Base-by-base conservation (phyloP, 2,888 invertebrate species). In the Abscondita cerata region DNA sequence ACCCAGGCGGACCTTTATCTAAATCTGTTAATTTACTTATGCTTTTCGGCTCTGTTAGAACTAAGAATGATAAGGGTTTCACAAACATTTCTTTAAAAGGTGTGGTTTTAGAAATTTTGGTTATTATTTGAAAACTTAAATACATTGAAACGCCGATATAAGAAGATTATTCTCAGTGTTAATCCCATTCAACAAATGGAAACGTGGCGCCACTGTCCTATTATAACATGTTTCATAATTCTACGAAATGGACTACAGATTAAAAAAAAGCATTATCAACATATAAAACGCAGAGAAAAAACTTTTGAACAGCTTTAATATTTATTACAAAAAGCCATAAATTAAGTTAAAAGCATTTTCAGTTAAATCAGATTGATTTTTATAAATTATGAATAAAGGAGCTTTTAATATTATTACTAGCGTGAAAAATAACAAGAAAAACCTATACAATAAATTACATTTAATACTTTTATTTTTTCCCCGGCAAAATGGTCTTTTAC, bases 381-480 rank as follows among this genome's bases (percentile, higher is more conserved):
- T 19, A 59, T 59, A 54, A 57, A 62, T 62, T 62, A 62, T 62
- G 41, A 50, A 62, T 57, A 57, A 54, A 59, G 53, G 44, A 34
- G 62, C 62, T 62, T 58, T 62, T 62, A 62, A 62, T 62, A 52
- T 62, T 62, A 61, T 61, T 61, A 61, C 59, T 59, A 61, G 44
- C 55, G 55, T 61, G 54, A 61, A 61, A 61, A 44, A 58, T 66
- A 65, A 67, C 68, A 65, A 59, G 68, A 55, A 68, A 68, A 68
- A 68, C 66, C 68, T 64, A 68, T 68, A 68, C 64, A 60, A 53
- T 59, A 68, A 67, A 68, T 66, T 65, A 58, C 62, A 44, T 62
- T 67, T 64, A 62, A 66, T 68, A 68, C 55, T 36, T 61, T 61
- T 55, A 55, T 61, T 41, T 55, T 61, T 59, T 55, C 55, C 41